Base-by-base conservation (phyloP, 1,140 invertebrate genomes). In the Sinella curviseta region DNA sequence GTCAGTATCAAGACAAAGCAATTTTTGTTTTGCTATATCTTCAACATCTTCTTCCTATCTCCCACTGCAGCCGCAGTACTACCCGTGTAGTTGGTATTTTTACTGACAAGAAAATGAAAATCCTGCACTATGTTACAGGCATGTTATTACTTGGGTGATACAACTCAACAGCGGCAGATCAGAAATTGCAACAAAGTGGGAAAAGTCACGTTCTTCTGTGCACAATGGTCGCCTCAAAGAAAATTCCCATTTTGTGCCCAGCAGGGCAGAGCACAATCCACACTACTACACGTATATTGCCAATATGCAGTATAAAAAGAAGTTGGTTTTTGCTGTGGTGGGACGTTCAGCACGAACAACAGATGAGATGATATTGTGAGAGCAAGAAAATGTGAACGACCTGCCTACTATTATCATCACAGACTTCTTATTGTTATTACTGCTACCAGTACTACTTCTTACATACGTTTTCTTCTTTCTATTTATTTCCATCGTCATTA, bases 361-460 rank as follows among this genome's bases (percentile, higher is more conserved):
- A n/a, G n/a, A n/a, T n/a, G n/a, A n/a, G n/a, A n/a, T n/a, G n/a
- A n/a, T n/a, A n/a, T n/a, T n/a, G n/a, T n/a, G n/a, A n/a, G n/a
- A n/a, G n/a, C n/a, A n/a, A 8, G 31, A 70, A n/a, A 33, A 24
- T 31, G 65, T 70, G 65, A 70, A 70, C 65, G 65, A 70, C 65
- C 65, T 70, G n/a, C 55, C n/a, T 8, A 17, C 39, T 48, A 8
- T 48, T 17, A 48, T 4, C 39, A 17, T 4, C 39, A 48, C 12
- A n/a, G 24, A 26, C 24, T 14, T n/a, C 14, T 60, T 60, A 26
- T 26, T 26, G 4, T 60, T 26, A 60, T 60, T 26, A 60, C 24
- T 60, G 24, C 24, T 26, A 17, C 57, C 24, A 26, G 14, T 3
- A 26, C 4, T n/a, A 60, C 20, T 48, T 48, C 39, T 48, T 48